A percentile compares a stretch with the other conserved stretches of the same genome.
Conservation (phyloP, 2,797 vertebrate genomes). For the Smutsia temminckii region DNA sequence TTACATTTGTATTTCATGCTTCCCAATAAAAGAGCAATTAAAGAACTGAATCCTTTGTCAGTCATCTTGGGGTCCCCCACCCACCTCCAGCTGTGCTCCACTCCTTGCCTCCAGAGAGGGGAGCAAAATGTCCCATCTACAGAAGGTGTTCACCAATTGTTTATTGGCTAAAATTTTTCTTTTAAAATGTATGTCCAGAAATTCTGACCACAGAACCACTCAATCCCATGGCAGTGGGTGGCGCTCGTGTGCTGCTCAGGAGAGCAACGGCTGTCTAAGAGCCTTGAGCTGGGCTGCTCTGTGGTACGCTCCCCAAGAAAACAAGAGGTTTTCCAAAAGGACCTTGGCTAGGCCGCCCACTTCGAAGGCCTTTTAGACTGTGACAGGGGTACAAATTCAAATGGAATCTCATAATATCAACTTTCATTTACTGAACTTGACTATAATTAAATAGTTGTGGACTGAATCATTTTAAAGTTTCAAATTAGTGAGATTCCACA, state of each 20-base stretch:
- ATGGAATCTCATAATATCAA: background rate
- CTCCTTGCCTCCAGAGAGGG: background rate
- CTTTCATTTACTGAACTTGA: slow-evolving; percentile 76
- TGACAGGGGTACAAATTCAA: background rate
- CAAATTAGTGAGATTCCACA: slow-evolving; percentile 45
- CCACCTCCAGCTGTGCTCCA: background rate
- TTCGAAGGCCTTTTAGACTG: background rate
- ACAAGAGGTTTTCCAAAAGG: background rate
- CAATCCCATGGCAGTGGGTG: background rate
- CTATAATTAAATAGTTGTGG: slow-evolving; percentile 62
- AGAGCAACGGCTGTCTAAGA: background rate
- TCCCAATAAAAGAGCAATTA: background rate
- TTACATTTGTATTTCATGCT: background rate
- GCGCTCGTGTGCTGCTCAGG: background rate
- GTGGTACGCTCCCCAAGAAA: background rate
- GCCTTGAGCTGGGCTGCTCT: accelerated
- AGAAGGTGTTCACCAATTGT: background rate
- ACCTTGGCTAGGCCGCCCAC: no score
- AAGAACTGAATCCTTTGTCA: background rate
- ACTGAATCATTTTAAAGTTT: slow-evolving; percentile 78
- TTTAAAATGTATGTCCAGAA: background rate
- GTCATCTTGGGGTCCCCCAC: background rate
- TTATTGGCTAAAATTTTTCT: background rate
- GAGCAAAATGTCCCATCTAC: background rate
- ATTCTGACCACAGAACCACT: background rate